Base-by-base conservation (phyloP, 1,140 invertebrate genomes). In the Caerostris extrusa region DNA sequence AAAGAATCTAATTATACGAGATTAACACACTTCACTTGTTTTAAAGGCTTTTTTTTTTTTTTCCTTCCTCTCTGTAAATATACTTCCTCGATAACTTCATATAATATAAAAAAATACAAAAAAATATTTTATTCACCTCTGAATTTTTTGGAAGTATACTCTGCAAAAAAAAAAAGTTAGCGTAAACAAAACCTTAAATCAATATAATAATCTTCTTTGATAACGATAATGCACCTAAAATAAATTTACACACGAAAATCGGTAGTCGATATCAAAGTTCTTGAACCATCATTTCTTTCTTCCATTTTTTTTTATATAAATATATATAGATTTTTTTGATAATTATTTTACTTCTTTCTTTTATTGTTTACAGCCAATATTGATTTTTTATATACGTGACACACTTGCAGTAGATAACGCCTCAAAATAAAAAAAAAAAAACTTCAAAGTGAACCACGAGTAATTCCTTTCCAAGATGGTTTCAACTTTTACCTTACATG, bases 181-280 rank as follows among this genome's bases (percentile, higher is more conserved):
- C 53, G 71, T 77, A 85, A 85, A 85, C 83, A 85, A 85, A 85
- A 85, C 57, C 57, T 60, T 34, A 7, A 82, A 91, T 91, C 90
- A 53, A 91, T 91, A 60, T 53, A 81, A 19, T 53, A 82, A 91
- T 89, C 90, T 58, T 19, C 53, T 82, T 55, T 81, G 90, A 91
- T 91, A 91, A 91, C 71, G 77, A 81, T 91, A 81, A 81, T 81
- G 55, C 90, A 50, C 69, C 69, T 61, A 91, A 91, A 91, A 82
- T 91, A 81, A 81, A 77, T 91, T 77, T 82, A 91, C 90, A 81
- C 90, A 81, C 90, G 7, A 58, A 64, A 56, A 91, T 89, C 64
- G 87, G 61, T 89, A 91, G 82, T 91, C 90, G 90, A 91, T 91
- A 82, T 82, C 1, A 55, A 55, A 69, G 87, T 64, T 89, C 61